These are phyloP conservation scores for Scaptomyza parva DNA, from an alignment of 2,888 invertebrate species.

Conservation along the genomic window DNA sequence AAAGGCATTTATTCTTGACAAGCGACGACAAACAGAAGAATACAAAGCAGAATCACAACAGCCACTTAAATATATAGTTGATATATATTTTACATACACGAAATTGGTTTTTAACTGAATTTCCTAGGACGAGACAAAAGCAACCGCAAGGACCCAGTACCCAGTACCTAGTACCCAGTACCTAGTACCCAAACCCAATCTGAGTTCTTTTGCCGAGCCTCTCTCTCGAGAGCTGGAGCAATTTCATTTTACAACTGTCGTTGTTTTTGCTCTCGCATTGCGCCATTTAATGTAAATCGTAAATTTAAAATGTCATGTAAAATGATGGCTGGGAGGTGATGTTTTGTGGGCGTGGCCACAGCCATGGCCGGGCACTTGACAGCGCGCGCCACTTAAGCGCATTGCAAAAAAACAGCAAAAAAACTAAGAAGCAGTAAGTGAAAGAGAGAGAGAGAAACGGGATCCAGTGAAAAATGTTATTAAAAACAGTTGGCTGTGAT, in stretches of 20 bases:
- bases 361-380: constrained; percentile 49
- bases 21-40: constrained; percentile 65
- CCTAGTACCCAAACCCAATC: constrained; percentile 7
- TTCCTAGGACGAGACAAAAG: constrained; percentile 36
- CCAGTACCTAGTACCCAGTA: too few species aligned
- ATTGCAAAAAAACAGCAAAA: constrained; percentile 19
- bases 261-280: constrained; percentile 65
- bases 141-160: constrained; percentile 41
- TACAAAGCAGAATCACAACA: constrained; percentile 54
- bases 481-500: constrained; percentile 72
- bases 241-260: constrained; percentile 77
- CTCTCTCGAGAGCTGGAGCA: constrained; percentile 61
- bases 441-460: constrained; percentile 34
- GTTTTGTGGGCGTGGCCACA: constrained; percentile 57
- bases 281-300: constrained; percentile 79
- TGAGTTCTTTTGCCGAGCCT: constrained; percentile 28
- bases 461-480: constrained; percentile 72
- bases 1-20: constrained; percentile 69
- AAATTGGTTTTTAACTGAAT: constrained; percentile 79
- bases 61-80: constrained; percentile 78
- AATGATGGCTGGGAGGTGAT: constrained; percentile 56
- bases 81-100: constrained; percentile 78
- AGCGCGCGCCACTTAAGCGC: constrained; percentile 57
- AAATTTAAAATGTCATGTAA: constrained; percentile 80
- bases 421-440: constrained; percentile 10